phyloP scores from a whole-genome alignment of 2,888 invertebrate genomes.

The Drosophila fungiperda region DNA sequence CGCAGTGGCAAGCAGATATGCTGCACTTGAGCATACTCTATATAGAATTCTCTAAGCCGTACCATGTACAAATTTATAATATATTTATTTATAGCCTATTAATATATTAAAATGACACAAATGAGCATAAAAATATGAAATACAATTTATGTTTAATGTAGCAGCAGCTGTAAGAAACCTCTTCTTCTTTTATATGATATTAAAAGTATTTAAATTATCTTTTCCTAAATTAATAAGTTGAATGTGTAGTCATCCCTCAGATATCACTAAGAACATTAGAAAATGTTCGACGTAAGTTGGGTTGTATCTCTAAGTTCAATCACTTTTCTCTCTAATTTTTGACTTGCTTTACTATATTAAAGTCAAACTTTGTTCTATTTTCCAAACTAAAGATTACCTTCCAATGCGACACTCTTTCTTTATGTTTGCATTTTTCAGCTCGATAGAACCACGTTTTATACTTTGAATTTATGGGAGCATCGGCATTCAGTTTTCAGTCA shows the following conservation, averaged over 20 bases:
- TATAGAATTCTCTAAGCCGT: not conserved
- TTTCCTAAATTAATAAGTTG: not conserved
- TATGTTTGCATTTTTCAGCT: not conserved
- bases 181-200: not conserved
- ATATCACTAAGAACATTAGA: not conserved
- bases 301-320: not conserved
- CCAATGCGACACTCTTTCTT: too few relatives aligned
- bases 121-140: too few relatives aligned
- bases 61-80: too few relatives aligned
- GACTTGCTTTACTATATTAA: not conserved
- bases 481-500: not conserved
- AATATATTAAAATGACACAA: too few relatives aligned
- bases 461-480: not conserved
- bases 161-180: not conserved
- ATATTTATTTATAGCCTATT: too few relatives aligned
- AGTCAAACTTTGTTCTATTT: not conserved
- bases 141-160: not conserved
- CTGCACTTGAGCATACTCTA: constrained; percentile 13
- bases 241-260: not conserved
- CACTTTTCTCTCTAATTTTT: not conserved
- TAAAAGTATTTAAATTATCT: not conserved
- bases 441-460: not conserved
- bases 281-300: not conserved
- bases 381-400: not conserved
- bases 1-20: not conserved